A percentile compares a stretch with the other conserved stretches of the same genome.
These are phyloP conservation scores for Bombus consobrinus DNA, from an alignment of 1,140 invertebrate genomes.

Conservation along the genomic window DNA sequence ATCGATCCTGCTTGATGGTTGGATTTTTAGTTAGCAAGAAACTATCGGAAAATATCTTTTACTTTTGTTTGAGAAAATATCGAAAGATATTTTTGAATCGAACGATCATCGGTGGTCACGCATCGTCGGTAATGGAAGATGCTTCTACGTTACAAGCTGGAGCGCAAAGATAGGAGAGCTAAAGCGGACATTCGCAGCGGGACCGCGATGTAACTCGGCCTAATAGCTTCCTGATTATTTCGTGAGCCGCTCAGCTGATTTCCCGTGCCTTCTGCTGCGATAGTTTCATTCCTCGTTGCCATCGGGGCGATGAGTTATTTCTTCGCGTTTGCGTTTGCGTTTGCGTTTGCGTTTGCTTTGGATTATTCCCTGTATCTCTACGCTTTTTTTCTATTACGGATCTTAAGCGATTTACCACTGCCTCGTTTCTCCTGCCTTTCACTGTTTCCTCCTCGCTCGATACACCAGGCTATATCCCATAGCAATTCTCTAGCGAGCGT, in stretches of 20 bases:
- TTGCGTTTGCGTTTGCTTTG: background rate
- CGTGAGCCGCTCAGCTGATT: slow-evolving; percentile 43
- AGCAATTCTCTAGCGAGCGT: no score
- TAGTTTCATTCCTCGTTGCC: slow-evolving; percentile 3
- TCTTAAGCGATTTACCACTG: no score
- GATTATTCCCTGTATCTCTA: background rate
- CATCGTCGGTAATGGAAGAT: background rate
- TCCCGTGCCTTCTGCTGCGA: slow-evolving; percentile 17
- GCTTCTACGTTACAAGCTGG: background rate
- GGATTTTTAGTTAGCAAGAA: background rate
- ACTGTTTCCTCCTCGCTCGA: no score
- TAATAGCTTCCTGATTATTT: slow-evolving; percentile 51
- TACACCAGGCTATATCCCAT: no score
- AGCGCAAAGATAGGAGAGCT: background rate
- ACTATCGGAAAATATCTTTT: background rate
- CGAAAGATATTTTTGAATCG: background rate
- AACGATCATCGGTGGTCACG: background rate
- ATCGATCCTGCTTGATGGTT: background rate
- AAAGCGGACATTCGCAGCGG: slow-evolving; percentile 30
- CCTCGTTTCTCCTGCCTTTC: no score
- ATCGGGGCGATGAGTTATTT: slow-evolving; percentile 11
- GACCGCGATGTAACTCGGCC: slow-evolving; percentile 41
- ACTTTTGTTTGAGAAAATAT: background rate
- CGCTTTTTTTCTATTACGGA: background rate
- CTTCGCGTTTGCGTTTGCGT: background rate